Base-by-base conservation (phyloP, 2,113 vertebrate species). In the Camelus dromedarius region DNA sequence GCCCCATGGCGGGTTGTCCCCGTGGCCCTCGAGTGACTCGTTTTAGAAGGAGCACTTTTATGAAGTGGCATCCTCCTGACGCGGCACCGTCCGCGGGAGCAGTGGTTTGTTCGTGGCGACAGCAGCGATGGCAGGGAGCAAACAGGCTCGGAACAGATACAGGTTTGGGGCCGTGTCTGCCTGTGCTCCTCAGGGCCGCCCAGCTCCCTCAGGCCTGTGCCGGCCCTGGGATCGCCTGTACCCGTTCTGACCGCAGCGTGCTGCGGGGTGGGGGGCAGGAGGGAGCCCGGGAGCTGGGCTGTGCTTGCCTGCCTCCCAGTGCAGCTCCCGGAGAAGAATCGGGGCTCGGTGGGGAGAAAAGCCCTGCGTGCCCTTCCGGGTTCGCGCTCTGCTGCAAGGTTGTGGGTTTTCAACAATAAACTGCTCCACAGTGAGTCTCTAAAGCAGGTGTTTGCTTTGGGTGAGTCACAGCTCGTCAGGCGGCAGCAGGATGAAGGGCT, bases 401-500 rank as follows among this genome's bases (percentile, higher is more conserved):
- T 66, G 38, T 64, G 26, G 62, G 28, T 84, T 72, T 35, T 88
- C 76, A n/a, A 64, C 30, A 85, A 22, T 86, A 46, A 77, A n/a
- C 92, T 58, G 70, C 22, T 81, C 35, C 30, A 32, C 26, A 62
- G 72, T 83, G 28, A 72, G 48, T 72, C 46, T 84, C 50, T 89
- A 95, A 95, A 46, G 24, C 18, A 62, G 26, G 60, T 30, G 69
- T 90, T 96, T 86, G 13, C 67, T 62, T 81, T 90, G 42, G 79
- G 19, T 64, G 72, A 93, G 46, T 89, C 93, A 9, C 24, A 60
- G 42, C 58, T 62, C 62, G 20, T 79, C 87, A 35, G 72, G 60
- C 42, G 76, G 50, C 11, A 84, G 6, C 38, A 42, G 38, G 38
- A 42, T 19, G n/a, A 72, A 48, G 32, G 26, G 2, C 14, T 26